Evolutionary conservation across 2,888 invertebrate genomes (phyloP).

Genomic region (Allacma fusca): DNA sequence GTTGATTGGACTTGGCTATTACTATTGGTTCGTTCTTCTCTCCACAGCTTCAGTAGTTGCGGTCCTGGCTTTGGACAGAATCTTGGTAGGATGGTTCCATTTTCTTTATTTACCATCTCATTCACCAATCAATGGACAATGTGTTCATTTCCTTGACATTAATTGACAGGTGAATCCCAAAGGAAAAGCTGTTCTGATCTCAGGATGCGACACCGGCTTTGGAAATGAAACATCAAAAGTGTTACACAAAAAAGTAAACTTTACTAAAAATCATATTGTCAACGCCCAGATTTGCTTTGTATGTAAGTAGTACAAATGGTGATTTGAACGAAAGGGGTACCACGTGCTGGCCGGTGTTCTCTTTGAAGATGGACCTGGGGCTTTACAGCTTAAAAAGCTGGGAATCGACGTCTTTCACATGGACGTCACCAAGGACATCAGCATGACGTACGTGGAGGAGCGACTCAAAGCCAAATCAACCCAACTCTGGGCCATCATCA

Average conservation of each 20-base stretch:
- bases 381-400: slow-evolving; percentile 48
- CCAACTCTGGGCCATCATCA: slow-evolving; percentile 84
- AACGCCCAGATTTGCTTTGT: too few species aligned
- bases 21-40: too few species aligned
- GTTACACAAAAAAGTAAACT: slow-evolving; percentile 74
- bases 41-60: too few species aligned
- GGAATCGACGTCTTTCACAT: slow-evolving; percentile 64
- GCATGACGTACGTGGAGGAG: slow-evolving; percentile 11
- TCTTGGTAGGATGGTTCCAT: too few species aligned
- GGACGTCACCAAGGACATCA: slow-evolving; percentile 64
- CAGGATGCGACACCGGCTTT: slow-evolving; percentile 82
- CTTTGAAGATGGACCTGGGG: slow-evolving; percentile 57
- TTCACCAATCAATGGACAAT: too few species aligned
- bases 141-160: too few species aligned
- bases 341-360: slow-evolving; percentile 80
- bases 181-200: slow-evolving; percentile 83
- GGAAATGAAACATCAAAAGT: slow-evolving; percentile 79
- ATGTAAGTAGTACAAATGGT: too few species aligned
- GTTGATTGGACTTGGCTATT: too few species aligned
- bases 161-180: slow-evolving; percentile 85
- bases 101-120: too few species aligned
- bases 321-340: slow-evolving; percentile 70
- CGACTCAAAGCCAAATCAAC: slow-evolving; percentile 19
- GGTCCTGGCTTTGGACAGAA: too few species aligned
- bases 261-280: background rate